These are phyloP conservation scores for Nebria ingens DNA, from an alignment of 1,140 invertebrate species.

Conservation along the genomic window DNA sequence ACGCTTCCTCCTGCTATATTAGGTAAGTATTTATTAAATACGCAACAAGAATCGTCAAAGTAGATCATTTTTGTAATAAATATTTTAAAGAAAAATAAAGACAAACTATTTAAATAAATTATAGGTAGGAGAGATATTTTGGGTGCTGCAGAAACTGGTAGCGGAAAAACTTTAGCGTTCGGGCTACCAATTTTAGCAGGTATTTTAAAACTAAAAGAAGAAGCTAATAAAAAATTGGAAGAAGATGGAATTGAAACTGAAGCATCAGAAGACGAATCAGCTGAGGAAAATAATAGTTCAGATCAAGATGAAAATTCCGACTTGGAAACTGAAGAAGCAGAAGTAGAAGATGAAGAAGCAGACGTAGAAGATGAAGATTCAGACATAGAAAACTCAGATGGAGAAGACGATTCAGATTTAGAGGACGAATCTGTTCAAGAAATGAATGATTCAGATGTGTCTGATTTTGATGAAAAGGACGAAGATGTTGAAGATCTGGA, in stretches of 20 bases:
- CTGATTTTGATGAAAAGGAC: conserved; percentile 17
- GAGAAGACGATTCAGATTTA: conserved; percentile 16
- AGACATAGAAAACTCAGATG: conserved; percentile 21
- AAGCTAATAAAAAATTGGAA: too few relatives aligned
- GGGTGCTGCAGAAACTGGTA: conserved; percentile 94
- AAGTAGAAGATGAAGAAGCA: conserved; percentile 28
- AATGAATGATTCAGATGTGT: conserved; percentile 15
- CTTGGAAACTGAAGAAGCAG: conserved; percentile 33
- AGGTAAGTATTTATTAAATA: conserved; percentile 41
- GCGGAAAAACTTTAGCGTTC: conserved; percentile 96
- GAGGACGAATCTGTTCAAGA: conserved; percentile 15
- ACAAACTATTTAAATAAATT: conserved; percentile 20
- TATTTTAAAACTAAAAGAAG: conserved; percentile 62
- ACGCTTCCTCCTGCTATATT: conserved; percentile 77
- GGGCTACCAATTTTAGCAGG: conserved; percentile 83
- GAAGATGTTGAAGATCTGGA: too few relatives aligned
- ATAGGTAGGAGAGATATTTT: conserved; percentile 71
- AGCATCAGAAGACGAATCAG: conserved; percentile 30
- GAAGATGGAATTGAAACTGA: conserved; percentile 27
- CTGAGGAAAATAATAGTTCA: conserved; percentile 28
- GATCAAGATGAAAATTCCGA: conserved; percentile 34
- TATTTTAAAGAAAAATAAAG: conserved; percentile 10
- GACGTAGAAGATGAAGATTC: conserved; percentile 27
- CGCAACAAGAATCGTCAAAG: not conserved
- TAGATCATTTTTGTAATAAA: not conserved